Evolutionary conservation across 2,113 vertebrate genomes (phyloP).

Genomic region (Hucho hucho): DNA sequence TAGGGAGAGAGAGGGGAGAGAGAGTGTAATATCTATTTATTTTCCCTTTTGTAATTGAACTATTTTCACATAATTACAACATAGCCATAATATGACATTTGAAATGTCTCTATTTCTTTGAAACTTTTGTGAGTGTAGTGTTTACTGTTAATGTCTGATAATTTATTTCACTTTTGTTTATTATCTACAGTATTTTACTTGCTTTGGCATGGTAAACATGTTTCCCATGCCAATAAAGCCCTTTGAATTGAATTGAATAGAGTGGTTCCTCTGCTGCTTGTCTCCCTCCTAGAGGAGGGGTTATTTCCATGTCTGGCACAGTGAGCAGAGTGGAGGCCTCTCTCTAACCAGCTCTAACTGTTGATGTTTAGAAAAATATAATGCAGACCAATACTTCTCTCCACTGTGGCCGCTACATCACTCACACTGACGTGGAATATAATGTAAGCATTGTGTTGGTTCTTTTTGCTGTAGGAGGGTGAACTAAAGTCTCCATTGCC

Average conservation of each 20-base stretch:
- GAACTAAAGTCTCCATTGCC: slow-evolving; percentile 50
- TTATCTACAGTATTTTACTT: no score
- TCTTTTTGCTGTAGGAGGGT: slow-evolving; percentile 51
- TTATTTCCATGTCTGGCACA: slow-evolving; percentile 55
- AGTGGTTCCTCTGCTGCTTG: slow-evolving; percentile 36
- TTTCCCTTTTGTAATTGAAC: no score
- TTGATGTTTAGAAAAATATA: slow-evolving; percentile 74
- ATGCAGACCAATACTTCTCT: slow-evolving; percentile 61
- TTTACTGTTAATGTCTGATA: no score
- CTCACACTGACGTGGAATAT: slow-evolving; percentile 61
- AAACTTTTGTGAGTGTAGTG: no score
- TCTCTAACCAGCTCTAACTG: slow-evolving; percentile 61
- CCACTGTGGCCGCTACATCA: slow-evolving; percentile 69
- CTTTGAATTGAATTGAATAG: background rate
- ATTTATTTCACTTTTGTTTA: no score
- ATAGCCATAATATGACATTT: no score
- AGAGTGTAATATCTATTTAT: background rate
- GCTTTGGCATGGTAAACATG: background rate
- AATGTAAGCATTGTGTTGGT: slow-evolving; percentile 60
- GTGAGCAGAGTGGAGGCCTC: slow-evolving; percentile 36
- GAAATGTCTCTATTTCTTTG: no score
- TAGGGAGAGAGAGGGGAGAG: background rate
- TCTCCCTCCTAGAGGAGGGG: slow-evolving; percentile 39
- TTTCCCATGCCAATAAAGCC: background rate
- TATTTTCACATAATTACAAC: no score